Conservation (phyloP, 64 coral and sea anemone genomes). For the Pocillopora damicornis region DNA sequence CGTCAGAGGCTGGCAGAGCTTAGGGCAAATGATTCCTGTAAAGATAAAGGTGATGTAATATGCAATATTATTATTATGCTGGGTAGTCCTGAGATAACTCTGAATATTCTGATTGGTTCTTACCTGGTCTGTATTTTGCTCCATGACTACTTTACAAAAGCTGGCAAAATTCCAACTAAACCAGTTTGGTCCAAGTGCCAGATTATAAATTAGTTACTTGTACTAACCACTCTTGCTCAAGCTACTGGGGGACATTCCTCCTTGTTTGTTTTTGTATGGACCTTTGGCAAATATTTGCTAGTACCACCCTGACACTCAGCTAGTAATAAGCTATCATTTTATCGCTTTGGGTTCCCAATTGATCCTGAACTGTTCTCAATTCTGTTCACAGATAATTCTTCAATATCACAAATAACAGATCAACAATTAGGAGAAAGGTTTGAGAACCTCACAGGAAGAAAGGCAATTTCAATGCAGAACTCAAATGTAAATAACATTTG, state of each 20-base stretch:
- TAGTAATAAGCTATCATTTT: too few species aligned
- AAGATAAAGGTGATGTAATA: neutral
- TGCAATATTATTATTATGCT: neutral
- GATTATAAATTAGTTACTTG: too few species aligned
- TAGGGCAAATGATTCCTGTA: constrained; percentile 39
- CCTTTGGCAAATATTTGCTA: too few species aligned
- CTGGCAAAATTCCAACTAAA: too few species aligned
- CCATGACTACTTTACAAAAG: neutral
- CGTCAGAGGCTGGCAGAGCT: constrained; percentile 49
- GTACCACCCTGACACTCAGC: too few species aligned
- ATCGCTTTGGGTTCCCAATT: neutral
- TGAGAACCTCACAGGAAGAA: constrained; percentile 66
- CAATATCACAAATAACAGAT: constrained; percentile 32
- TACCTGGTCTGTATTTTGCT: neutral
- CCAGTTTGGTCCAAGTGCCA: too few species aligned
- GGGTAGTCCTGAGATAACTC: too few species aligned
- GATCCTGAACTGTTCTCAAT: neutral
- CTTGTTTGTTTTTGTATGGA: too few species aligned
- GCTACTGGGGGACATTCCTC: too few species aligned
- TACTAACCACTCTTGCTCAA: too few species aligned
- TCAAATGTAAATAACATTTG: constrained; percentile 31
- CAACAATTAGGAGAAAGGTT: constrained; percentile 62
- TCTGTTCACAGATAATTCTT: neutral
- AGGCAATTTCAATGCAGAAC: constrained; percentile 48
- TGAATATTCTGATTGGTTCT: neutral